These are phyloP conservation scores for Chionomys nivalis DNA, from an alignment of 2,113 vertebrate genomes.

Conservation along the genomic window DNA sequence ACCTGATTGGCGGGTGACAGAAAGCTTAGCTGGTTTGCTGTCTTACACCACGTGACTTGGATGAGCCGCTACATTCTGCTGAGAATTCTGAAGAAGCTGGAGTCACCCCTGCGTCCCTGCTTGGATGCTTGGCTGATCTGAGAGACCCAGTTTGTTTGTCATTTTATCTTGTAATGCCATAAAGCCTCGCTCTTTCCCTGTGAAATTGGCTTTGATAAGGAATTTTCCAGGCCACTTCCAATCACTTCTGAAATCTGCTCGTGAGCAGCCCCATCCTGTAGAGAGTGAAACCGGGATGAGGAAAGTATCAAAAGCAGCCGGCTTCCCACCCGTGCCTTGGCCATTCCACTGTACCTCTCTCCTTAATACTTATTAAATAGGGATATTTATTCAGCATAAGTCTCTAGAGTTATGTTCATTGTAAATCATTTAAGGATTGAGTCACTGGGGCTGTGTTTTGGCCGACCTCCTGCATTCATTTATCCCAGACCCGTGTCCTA, in stretches of 20 bases:
- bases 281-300: neutral
- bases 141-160: neutral
- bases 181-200: constrained; percentile 26
- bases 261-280: neutral
- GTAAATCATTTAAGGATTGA: constrained; percentile 72
- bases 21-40: neutral
- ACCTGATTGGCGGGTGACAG: neutral
- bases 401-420: constrained; percentile 52
- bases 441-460: constrained; percentile 45
- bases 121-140: constrained; percentile 17
- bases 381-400: constrained; percentile 57
- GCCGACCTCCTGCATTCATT: constrained; percentile 48
- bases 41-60: neutral
- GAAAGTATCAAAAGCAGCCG: neutral
- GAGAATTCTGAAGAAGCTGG: neutral
- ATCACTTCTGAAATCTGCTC: constrained; percentile 11
- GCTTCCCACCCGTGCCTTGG: neutral
- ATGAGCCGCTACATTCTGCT: neutral
- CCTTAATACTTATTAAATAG: constrained; percentile 57
- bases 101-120: constrained; percentile 30
- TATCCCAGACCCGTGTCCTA: constrained; percentile 30
- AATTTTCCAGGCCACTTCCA: constrained; percentile 39
- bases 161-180: constrained; percentile 31
- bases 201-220: constrained; percentile 43
- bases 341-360: neutral